A percentile compares a stretch with the other conserved stretches of the same genome.
Conservation (phyloP, 2,113 vertebrate species). For the Tyto alba region DNA sequence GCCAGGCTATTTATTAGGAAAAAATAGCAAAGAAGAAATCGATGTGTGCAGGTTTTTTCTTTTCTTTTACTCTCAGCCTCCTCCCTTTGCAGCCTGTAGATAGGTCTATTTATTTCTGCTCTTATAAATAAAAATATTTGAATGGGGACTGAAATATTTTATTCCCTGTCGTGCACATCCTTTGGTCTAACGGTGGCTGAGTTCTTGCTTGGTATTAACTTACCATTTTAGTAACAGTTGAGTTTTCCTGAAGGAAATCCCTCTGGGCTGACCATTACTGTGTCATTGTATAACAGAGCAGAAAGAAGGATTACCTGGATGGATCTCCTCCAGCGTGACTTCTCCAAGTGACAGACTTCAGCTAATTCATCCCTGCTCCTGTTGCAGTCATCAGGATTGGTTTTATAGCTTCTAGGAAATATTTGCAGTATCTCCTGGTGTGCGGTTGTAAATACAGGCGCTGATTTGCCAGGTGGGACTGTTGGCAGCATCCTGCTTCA, state of each 20-base stretch:
- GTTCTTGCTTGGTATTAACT: slow-evolving; percentile 18
- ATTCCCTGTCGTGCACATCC: background rate
- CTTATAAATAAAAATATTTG: slow-evolving; percentile 22
- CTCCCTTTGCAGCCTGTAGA: background rate
- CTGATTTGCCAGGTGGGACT: background rate
- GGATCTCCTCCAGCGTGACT: slow-evolving; percentile 24
- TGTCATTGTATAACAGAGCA: slow-evolving; percentile 12
- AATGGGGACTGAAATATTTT: background rate
- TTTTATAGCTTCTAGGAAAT: slow-evolving; percentile 1
- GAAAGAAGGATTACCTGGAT: slow-evolving; percentile 41
- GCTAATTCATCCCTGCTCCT: background rate
- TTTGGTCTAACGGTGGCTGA: background rate
- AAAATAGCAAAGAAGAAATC: slow-evolving; percentile 6
- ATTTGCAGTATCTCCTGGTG: background rate
- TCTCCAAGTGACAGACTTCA: slow-evolving; percentile 3
- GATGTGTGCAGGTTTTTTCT: background rate
- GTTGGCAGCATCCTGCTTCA: background rate
- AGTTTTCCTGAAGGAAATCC: slow-evolving; percentile 48
- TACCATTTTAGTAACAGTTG: slow-evolving; percentile 44
- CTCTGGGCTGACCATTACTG: slow-evolving; percentile 24
- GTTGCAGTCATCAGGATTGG: background rate
- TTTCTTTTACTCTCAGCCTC: background rate
- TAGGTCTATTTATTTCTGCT: background rate
- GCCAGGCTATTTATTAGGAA: slow-evolving; percentile 3
- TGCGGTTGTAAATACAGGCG: background rate